Base-by-base conservation (phyloP, 2,888 invertebrate species). In the Hyposoter dolosus region DNA sequence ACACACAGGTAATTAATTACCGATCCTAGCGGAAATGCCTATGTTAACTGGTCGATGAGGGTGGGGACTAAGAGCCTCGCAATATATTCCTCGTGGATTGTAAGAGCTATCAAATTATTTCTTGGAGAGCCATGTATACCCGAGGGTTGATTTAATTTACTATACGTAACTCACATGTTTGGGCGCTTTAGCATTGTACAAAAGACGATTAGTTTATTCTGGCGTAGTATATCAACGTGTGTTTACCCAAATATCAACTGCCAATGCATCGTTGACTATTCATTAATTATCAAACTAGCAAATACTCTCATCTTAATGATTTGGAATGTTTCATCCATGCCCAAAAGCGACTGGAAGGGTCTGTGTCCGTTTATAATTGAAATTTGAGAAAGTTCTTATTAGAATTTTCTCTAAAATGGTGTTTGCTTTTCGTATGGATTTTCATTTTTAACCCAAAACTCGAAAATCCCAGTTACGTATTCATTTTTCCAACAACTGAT, bases 1-100 rank as follows among this genome's bases (percentile, higher is more conserved):
- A 76, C 78, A 80, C 78, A 23, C 82, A 23, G 78, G 74, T 86
- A 86, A 86, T 86, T 86, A 86, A 86, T 86, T 86, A 81, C 81
- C 75, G 81, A 86, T 83, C 75, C 83, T 75, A 40, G 56, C 72
- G 74, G 72, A 79, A 83, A 79, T 68, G 68, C 83, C 56, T 32
- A 15, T 45, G 74, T 53, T 78, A 10, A 68, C 40, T 28, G 35
- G 66, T 43, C 68, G 45, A 12, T 63, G 63, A 77, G 71, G 56
- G 53, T 47, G 77, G 23, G 47, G 65, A 77, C 63, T n/a, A 53
- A 47, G 45, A 45, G 50, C 47, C n/a, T 35, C 50, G 47, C 15
- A 28, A 66, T 45, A 66, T 45, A 68, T 35, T 65, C 19, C 50
- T 65, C 45, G 53, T 40, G 60, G 28, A 60, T 60, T 69, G 43